phyloP scores from a whole-genome alignment of 2,797 vertebrate species.

The Calcarius lapponicus region DNA sequence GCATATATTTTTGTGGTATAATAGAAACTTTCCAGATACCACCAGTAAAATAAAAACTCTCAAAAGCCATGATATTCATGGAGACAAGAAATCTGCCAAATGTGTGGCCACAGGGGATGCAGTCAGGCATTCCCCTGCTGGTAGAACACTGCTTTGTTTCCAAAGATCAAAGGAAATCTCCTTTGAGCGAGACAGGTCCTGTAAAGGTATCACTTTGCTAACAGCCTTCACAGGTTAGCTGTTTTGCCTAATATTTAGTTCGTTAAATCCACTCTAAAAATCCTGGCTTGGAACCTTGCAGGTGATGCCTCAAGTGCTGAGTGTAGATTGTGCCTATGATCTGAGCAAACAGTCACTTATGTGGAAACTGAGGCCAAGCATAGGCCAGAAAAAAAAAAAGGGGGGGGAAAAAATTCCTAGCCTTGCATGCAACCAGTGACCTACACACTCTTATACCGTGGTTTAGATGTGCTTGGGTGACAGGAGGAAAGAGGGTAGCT shows the following conservation, averaged over 20 bases:
- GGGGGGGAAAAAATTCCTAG: not conserved
- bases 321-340: not conserved
- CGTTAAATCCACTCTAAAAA: not conserved
- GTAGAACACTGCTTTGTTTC: not conserved
- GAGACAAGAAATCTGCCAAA: not conserved
- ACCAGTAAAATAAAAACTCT: not conserved
- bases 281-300: not conserved
- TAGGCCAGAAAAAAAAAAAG: not conserved
- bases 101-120: not conserved
- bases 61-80: not conserved
- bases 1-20: not conserved
- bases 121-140: not conserved
- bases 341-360: not conserved
- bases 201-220: not conserved
- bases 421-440: not conserved
- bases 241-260: not conserved
- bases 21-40: slow-evolving; percentile 10
- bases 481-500: not conserved
- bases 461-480: not conserved
- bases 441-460: not conserved
- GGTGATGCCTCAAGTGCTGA: not conserved
- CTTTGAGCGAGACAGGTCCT: not conserved
- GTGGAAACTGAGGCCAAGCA: not conserved
- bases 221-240: not conserved
- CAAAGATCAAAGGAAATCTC: not conserved